Evolutionary conservation across 2,113 vertebrate species (phyloP), one percentile per base, ranked within the genome.

Genomic region (Phyllopteryx taeniolatus): DNA sequence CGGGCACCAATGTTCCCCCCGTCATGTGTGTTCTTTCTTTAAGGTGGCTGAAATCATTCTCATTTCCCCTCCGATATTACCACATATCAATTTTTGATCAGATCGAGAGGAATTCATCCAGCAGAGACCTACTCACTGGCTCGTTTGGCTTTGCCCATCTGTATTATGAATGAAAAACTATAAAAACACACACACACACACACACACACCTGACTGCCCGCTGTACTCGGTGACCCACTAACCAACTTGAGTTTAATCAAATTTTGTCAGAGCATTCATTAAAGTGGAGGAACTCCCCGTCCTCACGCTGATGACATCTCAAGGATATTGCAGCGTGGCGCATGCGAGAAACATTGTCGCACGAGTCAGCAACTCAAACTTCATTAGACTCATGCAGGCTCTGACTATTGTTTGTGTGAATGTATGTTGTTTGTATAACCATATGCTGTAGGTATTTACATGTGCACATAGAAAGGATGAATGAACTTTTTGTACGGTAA

Each of bases 71-170:
- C 83, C 74, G 74, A 84, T 89, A 84, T 87, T 79, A 84, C 73
- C 13, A 35, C 72, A 72, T 78, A 92, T 92, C 87, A 90, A 92
- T 92, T 90, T 90, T 93, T 91, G 77, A 93, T 91, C 67, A 70
- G 86, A 89, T 91, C 86, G 85, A 84, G 85, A 92, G 90, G 87
- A 86, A 91, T 91, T 90, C 84, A 82, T 80, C 81, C 77, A 84
- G 73, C 13, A 7, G 68, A 62, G 79, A 83, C 72, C 80, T 88
- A 89, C 87, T 88, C 87, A 77, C 82, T 88, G 79, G 78, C 85
- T 85, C 85, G 84, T 88, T 81, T 86, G 82, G 86, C 81, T 80
- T 73, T 83, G 76, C 54, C 65, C 76, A 78, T 88, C 80, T 91
- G 83, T 89, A 92, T 92, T 90, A 92, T 91, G 86, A 81, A 91